Evolutionary conservation across 2,113 vertebrate species (phyloP).

Genomic region (Proterorhinus semilunaris): DNA sequence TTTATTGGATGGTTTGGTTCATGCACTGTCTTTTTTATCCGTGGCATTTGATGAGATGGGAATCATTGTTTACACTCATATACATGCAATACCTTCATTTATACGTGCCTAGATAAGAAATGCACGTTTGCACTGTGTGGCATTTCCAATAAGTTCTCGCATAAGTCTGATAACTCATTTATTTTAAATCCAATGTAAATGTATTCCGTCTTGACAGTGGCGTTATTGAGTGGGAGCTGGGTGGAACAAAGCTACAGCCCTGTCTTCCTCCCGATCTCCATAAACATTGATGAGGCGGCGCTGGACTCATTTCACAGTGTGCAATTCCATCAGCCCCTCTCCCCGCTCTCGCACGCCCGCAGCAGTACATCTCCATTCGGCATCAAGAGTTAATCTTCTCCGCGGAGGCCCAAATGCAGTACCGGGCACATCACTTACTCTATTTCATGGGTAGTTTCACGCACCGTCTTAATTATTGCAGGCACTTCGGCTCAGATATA

Average conservation of each 20-base stretch:
- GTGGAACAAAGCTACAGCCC: conserved; percentile 19
- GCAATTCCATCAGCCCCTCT: conserved; percentile 51
- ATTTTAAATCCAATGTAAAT: conserved; percentile 14
- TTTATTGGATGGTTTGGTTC: too few relatives aligned
- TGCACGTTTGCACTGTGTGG: background rate
- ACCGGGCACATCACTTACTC: conserved; percentile 48
- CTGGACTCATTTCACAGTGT: conserved; percentile 65
- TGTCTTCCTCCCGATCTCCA: conserved; percentile 47
- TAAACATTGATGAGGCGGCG: conserved; percentile 58
- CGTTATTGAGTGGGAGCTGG: conserved; percentile 13
- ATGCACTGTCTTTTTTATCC: too few relatives aligned
- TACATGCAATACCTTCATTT: background rate
- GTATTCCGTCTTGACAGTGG: conserved; percentile 18
- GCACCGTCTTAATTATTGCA: conserved; percentile 44
- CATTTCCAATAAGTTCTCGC: background rate
- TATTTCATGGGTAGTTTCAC: conserved; percentile 66
- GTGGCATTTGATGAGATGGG: background rate
- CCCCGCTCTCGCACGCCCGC: conserved; percentile 36
- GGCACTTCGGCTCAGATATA: conserved; percentile 17
- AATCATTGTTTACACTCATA: background rate
- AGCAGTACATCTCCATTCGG: conserved; percentile 59
- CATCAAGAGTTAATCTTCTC: conserved; percentile 64
- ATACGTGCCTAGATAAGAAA: background rate
- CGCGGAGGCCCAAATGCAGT: conserved; percentile 36
- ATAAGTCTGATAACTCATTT: background rate